Conservation (phyloP, 2,888 invertebrate species). For the Chymomyza caudatula region DNA sequence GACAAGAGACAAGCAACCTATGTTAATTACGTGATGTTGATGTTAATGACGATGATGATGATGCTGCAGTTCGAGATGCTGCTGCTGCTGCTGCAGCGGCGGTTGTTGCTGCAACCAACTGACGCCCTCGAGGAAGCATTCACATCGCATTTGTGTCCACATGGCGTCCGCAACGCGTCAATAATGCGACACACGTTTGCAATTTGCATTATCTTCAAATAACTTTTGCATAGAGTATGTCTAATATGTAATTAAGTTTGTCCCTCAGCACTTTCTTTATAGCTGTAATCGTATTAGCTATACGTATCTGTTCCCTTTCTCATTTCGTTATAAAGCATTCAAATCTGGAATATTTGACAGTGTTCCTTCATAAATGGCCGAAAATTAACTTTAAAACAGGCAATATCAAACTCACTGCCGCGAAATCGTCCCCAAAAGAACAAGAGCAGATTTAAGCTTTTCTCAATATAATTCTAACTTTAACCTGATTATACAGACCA, state of each 20-base stretch:
- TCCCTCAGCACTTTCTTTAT: not conserved
- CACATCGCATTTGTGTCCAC: conserved; percentile 21
- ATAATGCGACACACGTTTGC: conserved; percentile 50
- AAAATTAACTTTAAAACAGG: too few relatives aligned
- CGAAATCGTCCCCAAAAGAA: too few relatives aligned
- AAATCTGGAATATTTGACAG: too few relatives aligned
- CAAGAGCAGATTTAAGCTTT: too few relatives aligned
- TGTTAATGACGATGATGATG: conserved; percentile 1
- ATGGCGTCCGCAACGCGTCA: conserved; percentile 9
- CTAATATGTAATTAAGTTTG: not conserved
- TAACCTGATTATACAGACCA: too few relatives aligned
- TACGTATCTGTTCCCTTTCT: too few relatives aligned
- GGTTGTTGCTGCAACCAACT: conserved; percentile 18
- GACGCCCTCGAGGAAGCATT: conserved; percentile 47
- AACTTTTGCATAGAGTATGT: not conserved
- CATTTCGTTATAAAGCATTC: too few relatives aligned
- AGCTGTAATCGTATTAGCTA: too few relatives aligned
- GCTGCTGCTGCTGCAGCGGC: conserved; percentile 2
- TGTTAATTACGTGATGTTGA: conserved; percentile 64
- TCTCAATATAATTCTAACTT: too few relatives aligned
- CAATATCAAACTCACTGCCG: too few relatives aligned
- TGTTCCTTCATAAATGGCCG: too few relatives aligned
- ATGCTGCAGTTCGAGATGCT: not conserved
- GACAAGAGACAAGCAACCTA: conserved; percentile 41
- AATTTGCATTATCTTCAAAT: conserved; percentile 46